Percentiles rank a stretch among this genome's conserved stretches.
phyloP scores from a whole-genome alignment of 2,888 invertebrate genomes.

The Panzeria rudis region DNA sequence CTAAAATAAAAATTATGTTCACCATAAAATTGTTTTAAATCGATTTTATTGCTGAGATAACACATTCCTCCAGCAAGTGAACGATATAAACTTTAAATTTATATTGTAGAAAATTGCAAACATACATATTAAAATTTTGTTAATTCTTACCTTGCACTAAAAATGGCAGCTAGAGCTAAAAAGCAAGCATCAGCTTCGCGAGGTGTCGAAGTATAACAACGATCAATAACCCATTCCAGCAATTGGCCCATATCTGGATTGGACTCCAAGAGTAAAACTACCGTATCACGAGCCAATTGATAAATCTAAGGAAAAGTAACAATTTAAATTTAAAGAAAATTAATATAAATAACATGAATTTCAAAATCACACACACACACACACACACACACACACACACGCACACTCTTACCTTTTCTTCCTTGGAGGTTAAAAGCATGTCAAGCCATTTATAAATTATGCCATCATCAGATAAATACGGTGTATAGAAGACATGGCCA shows the following conservation, averaged over 20 bases:
- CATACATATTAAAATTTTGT: too few relatives aligned
- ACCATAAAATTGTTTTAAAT: too few relatives aligned
- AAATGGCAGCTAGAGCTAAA: constrained; percentile 96
- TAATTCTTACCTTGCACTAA: constrained; percentile 95
- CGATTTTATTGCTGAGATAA: too few relatives aligned
- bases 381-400: constrained; percentile 83
- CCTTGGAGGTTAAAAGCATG: constrained; percentile 93
- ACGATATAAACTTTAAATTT: too few relatives aligned
- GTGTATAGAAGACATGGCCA: constrained; percentile 96
- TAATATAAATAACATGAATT: background rate
- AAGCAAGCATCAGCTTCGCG: constrained; percentile 98
- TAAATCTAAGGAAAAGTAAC: constrained; percentile 87
- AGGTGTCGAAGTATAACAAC: constrained; percentile 96
- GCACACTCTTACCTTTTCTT: constrained; percentile 88
- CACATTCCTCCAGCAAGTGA: too few relatives aligned
- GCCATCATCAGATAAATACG: constrained; percentile 94
- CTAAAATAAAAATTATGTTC: too few relatives aligned
- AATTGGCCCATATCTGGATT: constrained; percentile 96
- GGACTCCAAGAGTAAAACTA: constrained; percentile 95
- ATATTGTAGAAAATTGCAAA: too few relatives aligned
- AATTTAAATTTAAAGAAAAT: constrained; percentile 7
- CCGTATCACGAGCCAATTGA: constrained; percentile 95
- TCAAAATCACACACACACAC: background rate
- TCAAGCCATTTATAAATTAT: constrained; percentile 97
- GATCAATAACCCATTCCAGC: constrained; percentile 98